These are phyloP conservation scores for Sparus aurata DNA, from an alignment of 2,797 vertebrate genomes.

Conservation along the genomic window DNA sequence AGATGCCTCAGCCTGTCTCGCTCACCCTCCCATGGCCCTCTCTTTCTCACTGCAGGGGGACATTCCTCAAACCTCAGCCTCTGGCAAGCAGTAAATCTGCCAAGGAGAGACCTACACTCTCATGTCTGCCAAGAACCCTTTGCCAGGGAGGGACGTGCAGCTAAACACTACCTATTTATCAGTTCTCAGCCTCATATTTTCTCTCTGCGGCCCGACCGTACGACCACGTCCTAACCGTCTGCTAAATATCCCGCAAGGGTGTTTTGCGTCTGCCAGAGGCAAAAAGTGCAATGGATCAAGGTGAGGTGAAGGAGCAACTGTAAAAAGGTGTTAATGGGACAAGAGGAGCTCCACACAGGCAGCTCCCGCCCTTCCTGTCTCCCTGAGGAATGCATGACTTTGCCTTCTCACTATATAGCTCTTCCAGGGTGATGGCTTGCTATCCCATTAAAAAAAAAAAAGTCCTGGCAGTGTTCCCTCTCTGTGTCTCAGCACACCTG, in stretches of 20 bases:
- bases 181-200: constrained; percentile 31
- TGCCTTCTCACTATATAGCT: constrained; percentile 42
- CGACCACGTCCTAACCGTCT: neutral
- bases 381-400: constrained; percentile 69
- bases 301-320: constrained; percentile 57
- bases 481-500: constrained; percentile 76
- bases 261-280: constrained; percentile 43
- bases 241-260: constrained; percentile 6
- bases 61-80: constrained; percentile 80
- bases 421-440: constrained; percentile 30
- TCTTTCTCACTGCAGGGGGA: constrained; percentile 76
- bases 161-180: constrained; percentile 52
- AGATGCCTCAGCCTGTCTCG: constrained; percentile 64
- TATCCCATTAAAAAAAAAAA: constrained; percentile 55
- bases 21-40: constrained; percentile 63
- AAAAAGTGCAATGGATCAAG: constrained; percentile 39
- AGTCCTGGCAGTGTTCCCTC: constrained; percentile 68
- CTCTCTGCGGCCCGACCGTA: neutral
- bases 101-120: constrained; percentile 62
- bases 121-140: constrained; percentile 39
- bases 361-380: constrained; percentile 61
- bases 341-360: constrained; percentile 48
- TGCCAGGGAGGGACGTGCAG: constrained; percentile 51
- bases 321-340: constrained; percentile 73
- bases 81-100: constrained; percentile 80